Conservation (phyloP, 2,888 invertebrate species). For the Melanargia galathea region DNA sequence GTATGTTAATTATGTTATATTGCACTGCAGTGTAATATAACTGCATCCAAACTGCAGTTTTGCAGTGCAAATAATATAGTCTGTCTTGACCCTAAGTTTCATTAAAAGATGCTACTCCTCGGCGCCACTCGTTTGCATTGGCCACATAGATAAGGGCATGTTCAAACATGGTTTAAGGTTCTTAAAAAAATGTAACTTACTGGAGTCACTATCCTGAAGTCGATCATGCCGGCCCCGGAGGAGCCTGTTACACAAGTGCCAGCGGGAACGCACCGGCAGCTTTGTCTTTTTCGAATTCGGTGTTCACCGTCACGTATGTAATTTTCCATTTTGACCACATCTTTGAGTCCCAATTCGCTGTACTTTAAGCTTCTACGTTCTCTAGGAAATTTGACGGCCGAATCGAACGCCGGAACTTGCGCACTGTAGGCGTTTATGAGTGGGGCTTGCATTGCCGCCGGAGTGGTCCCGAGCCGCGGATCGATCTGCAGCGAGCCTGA, state of each 20-base stretch:
- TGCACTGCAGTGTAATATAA: too few species aligned
- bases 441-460: slow-evolving; percentile 57
- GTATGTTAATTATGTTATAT: too few species aligned
- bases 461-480: slow-evolving; percentile 74
- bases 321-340: slow-evolving; percentile 21
- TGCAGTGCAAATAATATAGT: too few species aligned
- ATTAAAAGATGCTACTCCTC: too few species aligned
- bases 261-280: slow-evolving; percentile 66
- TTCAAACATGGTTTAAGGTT: neutral
- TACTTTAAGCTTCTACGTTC: slow-evolving; percentile 54
- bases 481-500: slow-evolving; percentile 73
- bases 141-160: too few species aligned
- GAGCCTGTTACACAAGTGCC: slow-evolving; percentile 63
- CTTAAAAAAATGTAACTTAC: slow-evolving; percentile 59
- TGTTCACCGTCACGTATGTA: slow-evolving; percentile 48
- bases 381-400: slow-evolving; percentile 70
- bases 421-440: slow-evolving; percentile 63
- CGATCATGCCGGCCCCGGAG: slow-evolving; percentile 82
- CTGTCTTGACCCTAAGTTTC: too few species aligned
- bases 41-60: too few species aligned
- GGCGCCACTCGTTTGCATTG: too few species aligned
- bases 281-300: slow-evolving; percentile 65
- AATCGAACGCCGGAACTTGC: slow-evolving; percentile 59
- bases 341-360: slow-evolving; percentile 24
- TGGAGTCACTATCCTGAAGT: slow-evolving; percentile 83